Evolutionary conservation across 2,888 invertebrate genomes (phyloP).

Genomic region (Acrobasis suavella): DNA sequence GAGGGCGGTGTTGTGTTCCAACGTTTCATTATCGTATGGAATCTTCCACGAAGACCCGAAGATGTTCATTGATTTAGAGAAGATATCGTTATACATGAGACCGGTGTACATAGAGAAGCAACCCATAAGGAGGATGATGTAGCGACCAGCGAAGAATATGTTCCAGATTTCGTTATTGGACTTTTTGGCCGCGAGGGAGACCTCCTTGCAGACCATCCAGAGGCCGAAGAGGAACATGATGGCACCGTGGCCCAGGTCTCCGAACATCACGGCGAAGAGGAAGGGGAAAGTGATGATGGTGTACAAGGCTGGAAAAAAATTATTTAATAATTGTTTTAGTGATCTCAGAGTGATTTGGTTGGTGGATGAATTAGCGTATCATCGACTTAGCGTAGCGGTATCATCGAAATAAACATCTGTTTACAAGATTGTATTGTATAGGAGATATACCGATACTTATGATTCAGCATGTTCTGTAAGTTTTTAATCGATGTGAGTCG

Average conservation of each 20-base stretch:
- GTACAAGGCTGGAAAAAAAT: slow-evolving; percentile 86
- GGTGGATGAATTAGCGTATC: no score
- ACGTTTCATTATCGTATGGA: slow-evolving; percentile 79
- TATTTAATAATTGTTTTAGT: no score
- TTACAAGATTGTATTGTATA: no score
- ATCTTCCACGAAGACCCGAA: slow-evolving; percentile 94
- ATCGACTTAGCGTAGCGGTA: no score
- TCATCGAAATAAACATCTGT: no score
- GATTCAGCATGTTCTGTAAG: no score
- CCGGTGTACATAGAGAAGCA: slow-evolving; percentile 99
- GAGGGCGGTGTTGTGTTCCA: slow-evolving; percentile 71
- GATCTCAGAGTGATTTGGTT: no score
- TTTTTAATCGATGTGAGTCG: no score
- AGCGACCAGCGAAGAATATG: slow-evolving; percentile 98
- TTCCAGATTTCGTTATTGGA: slow-evolving; percentile 95
- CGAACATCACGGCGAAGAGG: slow-evolving; percentile 98
- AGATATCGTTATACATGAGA: slow-evolving; percentile 97
- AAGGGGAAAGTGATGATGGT: slow-evolving; percentile 97
- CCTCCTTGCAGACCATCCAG: slow-evolving; percentile 92
- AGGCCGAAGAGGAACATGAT: slow-evolving; percentile 91
- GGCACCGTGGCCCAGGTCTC: slow-evolving; percentile 95
- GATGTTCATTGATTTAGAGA: slow-evolving; percentile 97
- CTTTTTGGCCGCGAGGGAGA: slow-evolving; percentile 86
- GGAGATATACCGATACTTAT: no score
- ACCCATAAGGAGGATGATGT: slow-evolving; percentile 98